Evolutionary conservation across 2,797 vertebrate species (phyloP).

Genomic region (Coluber constrictor): DNA sequence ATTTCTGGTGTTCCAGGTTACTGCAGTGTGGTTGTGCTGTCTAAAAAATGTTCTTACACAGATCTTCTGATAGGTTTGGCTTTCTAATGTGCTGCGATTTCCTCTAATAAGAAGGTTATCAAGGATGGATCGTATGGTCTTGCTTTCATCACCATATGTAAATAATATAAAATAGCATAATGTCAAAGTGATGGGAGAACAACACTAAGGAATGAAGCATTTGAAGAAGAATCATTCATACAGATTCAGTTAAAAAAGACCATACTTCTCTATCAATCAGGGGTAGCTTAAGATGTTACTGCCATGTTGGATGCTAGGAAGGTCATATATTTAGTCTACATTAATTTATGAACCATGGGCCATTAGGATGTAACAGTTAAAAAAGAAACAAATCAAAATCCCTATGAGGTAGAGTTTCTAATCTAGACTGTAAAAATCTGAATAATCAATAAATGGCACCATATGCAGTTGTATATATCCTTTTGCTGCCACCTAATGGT

Average conservation of each 20-base stretch:
- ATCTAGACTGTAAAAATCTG: not conserved
- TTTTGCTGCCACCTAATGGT: not conserved
- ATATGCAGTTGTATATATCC: not conserved
- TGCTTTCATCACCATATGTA: not conserved
- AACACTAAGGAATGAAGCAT: conserved; percentile 41
- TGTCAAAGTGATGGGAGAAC: conserved; percentile 27
- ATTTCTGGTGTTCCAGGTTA: not conserved
- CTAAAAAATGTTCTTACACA: not conserved
- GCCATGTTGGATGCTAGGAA: conserved; percentile 39
- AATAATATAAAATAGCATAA: not conserved
- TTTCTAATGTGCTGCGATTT: not conserved
- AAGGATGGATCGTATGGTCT: not conserved
- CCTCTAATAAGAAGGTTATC: not conserved
- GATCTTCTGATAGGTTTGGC: not conserved
- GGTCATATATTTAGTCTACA: conserved; percentile 40
- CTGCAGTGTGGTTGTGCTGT: not conserved
- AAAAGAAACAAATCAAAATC: conserved; percentile 33
- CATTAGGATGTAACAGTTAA: conserved; percentile 30
- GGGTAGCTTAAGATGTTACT: conserved; percentile 45
- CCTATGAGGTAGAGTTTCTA: conserved; percentile 14
- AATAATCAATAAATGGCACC: not conserved
- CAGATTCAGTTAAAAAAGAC: conserved; percentile 35
- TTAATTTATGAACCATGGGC: conserved; percentile 25
- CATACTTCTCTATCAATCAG: conserved; percentile 26
- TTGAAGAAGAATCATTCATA: conserved; percentile 40